Base-by-base conservation (phyloP, 2,113 vertebrate species). In the Mastomys coucha region DNA sequence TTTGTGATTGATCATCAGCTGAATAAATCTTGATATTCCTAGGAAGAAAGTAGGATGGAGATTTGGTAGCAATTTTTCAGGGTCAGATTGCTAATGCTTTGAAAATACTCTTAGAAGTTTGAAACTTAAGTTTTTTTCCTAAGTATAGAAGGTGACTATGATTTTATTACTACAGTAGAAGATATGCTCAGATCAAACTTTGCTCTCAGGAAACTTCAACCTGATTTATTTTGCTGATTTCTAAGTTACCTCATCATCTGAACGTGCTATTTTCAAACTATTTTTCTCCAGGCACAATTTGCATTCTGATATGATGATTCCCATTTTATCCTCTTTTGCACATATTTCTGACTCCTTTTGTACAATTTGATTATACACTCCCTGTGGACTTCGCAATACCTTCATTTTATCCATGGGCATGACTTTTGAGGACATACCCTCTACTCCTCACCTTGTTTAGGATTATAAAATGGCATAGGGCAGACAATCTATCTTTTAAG, bases 201-300 rank as follows among this genome's bases (percentile, higher is more conserved):
- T 76, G 2, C 6, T 45, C 2, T 70, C 33, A 77, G 9, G 60
- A 77, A 7, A 56, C 80, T 96, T 91, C 87, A 53, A 42, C 17
- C 26, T 80, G 73, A 87, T 58, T 91, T 60, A 94, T 7, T 28
- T 88, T 95, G 19, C 36, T 77, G 72, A 92, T 97, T 86, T 97
- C 76, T 72, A 91, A 72, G 72, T 96, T 87, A 10, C 58, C 49
- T 95, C 51, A 49, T 26, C 85, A 82, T 70, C 36, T 67, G 87
- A 93, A 73, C 0, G 85, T 75, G 11, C 65, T 77, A 91, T 94
- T 97, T 93, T 91, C 60, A 88, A 93, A 73, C 19, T 53, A n/a
- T 53, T 88, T 96, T 75, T 81, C 20, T 84, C 6, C n/a, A 97
- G 33, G 6, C 77, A 42, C 65, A 42, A 51, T 93, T 95, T 91